A percentile compares a stretch with the other conserved stretches of the same genome.
These are phyloP conservation scores for Pterostichus madidus DNA, from an alignment of 2,888 invertebrate species.

Conservation along the genomic window DNA sequence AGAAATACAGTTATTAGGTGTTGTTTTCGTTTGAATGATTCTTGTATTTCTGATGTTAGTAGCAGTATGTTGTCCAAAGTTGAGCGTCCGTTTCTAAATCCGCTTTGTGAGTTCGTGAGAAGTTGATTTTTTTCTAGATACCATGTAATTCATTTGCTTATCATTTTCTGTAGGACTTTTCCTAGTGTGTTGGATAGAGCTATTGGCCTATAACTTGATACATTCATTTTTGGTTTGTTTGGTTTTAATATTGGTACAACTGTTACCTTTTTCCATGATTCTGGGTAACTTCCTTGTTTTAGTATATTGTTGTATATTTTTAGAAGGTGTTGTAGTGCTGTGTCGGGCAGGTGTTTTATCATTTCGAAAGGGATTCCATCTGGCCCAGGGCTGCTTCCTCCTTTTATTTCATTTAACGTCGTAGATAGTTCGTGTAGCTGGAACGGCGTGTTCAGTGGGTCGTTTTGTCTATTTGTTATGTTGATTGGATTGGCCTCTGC, in stretches of 20 bases:
- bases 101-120: too few species aligned
- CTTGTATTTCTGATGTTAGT: neutral
- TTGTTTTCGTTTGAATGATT: neutral
- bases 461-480: neutral
- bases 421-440: neutral
- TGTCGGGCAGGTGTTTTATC: neutral
- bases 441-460: neutral
- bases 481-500: neutral
- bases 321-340: neutral
- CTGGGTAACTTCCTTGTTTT: neutral
- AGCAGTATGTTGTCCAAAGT: too few species aligned
- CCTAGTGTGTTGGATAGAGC: too few species aligned
- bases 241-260: too few species aligned
- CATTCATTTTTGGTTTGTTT: too few species aligned
- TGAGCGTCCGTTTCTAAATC: neutral
- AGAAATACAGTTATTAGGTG: neutral
- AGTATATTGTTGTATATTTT: neutral
- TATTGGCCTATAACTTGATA: neutral
- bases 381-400: neutral
- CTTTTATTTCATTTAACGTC: neutral
- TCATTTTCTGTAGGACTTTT: too few species aligned
- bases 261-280: neutral
- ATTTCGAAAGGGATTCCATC: neutral
- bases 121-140: too few species aligned
- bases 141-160: too few species aligned